Evolutionary conservation across 37 sponge, comb jelly and placozoan species (phyloP).

Genomic region (Ianthella basta): DNA sequence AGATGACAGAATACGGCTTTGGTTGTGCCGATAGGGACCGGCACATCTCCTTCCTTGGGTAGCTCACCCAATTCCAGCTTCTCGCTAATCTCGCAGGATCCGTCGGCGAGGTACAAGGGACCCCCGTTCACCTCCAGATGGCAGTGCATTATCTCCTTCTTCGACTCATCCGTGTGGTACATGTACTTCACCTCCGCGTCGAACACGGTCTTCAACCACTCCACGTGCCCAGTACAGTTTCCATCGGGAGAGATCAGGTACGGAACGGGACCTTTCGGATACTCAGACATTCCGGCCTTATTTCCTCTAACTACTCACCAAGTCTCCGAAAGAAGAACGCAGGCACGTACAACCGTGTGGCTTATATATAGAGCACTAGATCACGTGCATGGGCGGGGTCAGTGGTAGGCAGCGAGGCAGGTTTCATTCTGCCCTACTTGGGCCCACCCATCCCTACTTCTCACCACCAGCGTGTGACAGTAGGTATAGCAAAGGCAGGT

Average conservation of each 20-base stretch:
- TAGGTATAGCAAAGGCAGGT: too few relatives aligned
- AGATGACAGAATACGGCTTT: neutral
- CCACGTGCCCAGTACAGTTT: slow-evolving; percentile 40
- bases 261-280: slow-evolving; percentile 46
- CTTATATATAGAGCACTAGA: too few relatives aligned
- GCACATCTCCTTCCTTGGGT: neutral
- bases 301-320: neutral
- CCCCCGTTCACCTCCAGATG: slow-evolving; percentile 44
- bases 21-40: neutral
- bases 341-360: too few relatives aligned
- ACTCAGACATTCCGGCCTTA: too few relatives aligned
- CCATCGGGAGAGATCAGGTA: slow-evolving; percentile 39
- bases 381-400: too few relatives aligned
- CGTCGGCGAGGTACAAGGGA: slow-evolving; percentile 32
- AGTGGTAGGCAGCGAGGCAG: too few relatives aligned
- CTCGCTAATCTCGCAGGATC: neutral
- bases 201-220: slow-evolving; percentile 47
- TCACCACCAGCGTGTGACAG: too few relatives aligned
- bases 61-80: neutral
- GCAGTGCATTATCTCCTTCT: slow-evolving; percentile 42
- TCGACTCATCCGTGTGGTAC: slow-evolving; percentile 7
- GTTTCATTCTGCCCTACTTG: too few relatives aligned
- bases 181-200: slow-evolving; percentile 37
- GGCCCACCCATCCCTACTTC: too few relatives aligned
- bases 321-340: too few relatives aligned